Evolutionary conservation across 2,888 invertebrate species (phyloP).

Genomic region (Bembecia ichneumoniformis): DNA sequence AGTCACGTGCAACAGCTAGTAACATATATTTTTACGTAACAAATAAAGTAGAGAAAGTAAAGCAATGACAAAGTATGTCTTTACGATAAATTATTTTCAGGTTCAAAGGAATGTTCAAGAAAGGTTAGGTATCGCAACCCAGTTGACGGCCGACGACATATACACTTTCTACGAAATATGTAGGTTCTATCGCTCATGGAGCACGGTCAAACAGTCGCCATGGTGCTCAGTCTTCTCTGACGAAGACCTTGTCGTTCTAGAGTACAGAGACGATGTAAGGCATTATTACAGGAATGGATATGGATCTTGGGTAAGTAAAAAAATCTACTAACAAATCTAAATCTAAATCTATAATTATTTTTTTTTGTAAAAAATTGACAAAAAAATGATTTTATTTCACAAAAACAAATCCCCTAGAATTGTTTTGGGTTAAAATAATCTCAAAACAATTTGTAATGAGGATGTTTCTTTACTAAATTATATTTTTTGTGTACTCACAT

Average conservation of each 20-base stretch:
- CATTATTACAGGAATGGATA: slow-evolving; percentile 76
- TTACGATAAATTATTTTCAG: slow-evolving; percentile 14
- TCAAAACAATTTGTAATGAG: too few relatives aligned
- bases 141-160: slow-evolving; percentile 52
- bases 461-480: too few relatives aligned
- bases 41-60: too few relatives aligned
- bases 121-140: slow-evolving; percentile 57
- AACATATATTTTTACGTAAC: too few relatives aligned
- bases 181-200: slow-evolving; percentile 81
- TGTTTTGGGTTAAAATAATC: too few relatives aligned
- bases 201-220: slow-evolving; percentile 58
- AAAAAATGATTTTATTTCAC: not conserved
- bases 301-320: slow-evolving; percentile 40
- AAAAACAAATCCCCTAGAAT: too few relatives aligned
- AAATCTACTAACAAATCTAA: slow-evolving; percentile 34
- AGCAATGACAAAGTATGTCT: too few relatives aligned
- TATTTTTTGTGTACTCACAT: too few relatives aligned
- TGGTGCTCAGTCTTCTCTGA: slow-evolving; percentile 84
- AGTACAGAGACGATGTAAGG: slow-evolving; percentile 82
- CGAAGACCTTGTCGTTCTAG: slow-evolving; percentile 77
- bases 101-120: slow-evolving; percentile 58
- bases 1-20: too few relatives aligned
- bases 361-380: not conserved
- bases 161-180: slow-evolving; percentile 82
- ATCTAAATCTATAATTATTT: slow-evolving; percentile 12